A percentile compares a stretch with the other conserved stretches of the same genome.
Evolutionary conservation across 2,888 invertebrate genomes (phyloP).

Genomic region (Lissocephala sabroskyi): DNA sequence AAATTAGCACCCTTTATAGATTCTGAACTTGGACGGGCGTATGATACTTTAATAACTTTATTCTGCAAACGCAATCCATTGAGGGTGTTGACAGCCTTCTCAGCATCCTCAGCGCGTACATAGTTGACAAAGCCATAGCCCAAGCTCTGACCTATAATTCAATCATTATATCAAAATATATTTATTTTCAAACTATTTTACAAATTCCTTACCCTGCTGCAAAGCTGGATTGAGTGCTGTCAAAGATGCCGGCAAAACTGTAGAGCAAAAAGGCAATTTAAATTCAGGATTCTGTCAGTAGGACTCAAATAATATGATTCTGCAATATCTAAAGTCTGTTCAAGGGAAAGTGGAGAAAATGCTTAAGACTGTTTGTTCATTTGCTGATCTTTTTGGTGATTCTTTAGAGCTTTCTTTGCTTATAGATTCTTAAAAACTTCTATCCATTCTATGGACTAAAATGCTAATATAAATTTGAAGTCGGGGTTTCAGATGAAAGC

Average conservation of each 20-base stretch:
- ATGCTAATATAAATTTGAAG: no score
- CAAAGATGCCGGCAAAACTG: constrained; percentile 71
- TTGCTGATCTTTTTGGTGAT: no score
- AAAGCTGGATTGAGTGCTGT: constrained; percentile 71
- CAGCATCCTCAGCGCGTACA: constrained; percentile 97
- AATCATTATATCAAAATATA: not conserved
- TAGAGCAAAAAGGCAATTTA: constrained; percentile 25
- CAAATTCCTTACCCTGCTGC: constrained; percentile 64
- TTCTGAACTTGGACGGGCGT: constrained; percentile 97
- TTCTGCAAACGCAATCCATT: constrained; percentile 99
- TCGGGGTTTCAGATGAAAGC: no score
- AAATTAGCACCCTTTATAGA: constrained; percentile 98
- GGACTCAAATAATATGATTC: no score
- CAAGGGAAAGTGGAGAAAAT: no score
- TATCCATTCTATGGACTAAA: no score
- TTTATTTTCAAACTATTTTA: not conserved
- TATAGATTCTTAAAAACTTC: no score
- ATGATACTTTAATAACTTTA: constrained; percentile 99
- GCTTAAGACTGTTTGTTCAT: no score
- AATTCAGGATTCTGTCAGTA: no score
- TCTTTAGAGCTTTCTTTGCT: no score
- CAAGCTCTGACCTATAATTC: constrained; percentile 88
- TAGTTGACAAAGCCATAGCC: constrained; percentile 99
- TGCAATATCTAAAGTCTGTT: no score
- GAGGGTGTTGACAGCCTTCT: constrained; percentile 97